Evolutionary conservation across 2,797 vertebrate genomes (phyloP).

Genomic region (Crocidura indochinensis): DNA sequence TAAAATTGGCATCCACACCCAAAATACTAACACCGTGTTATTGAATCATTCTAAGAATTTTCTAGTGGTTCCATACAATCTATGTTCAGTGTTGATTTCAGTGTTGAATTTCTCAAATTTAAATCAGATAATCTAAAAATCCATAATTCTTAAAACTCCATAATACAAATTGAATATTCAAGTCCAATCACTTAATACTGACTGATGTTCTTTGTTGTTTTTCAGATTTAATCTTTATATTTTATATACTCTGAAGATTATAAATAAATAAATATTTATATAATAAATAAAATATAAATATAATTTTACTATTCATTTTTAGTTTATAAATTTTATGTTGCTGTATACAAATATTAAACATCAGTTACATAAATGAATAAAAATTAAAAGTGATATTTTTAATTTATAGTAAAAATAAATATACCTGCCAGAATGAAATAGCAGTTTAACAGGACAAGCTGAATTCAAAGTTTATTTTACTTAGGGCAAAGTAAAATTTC

Average conservation of each 20-base stretch:
- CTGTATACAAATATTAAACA: conserved; percentile 16
- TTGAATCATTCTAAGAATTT: background rate
- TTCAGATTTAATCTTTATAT: background rate
- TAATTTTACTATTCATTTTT: background rate
- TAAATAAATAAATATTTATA: too few species aligned
- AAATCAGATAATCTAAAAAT: background rate
- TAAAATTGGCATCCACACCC: background rate
- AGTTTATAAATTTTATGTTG: conserved; percentile 14
- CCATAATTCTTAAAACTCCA: background rate
- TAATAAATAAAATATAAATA: too few species aligned
- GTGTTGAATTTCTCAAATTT: background rate
- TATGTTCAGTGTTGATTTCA: background rate
- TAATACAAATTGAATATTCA: background rate
- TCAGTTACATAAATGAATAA: conserved; percentile 6
- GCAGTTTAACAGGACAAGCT: background rate
- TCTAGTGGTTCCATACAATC: background rate
- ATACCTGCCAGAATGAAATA: background rate
- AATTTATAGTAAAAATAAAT: conserved; percentile 20
- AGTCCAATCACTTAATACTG: background rate
- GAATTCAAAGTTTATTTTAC: background rate
- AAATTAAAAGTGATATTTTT: background rate
- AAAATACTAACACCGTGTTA: background rate
- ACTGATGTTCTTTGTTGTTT: too few species aligned
- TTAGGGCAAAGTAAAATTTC: background rate
- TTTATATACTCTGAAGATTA: background rate